phyloP scores from a whole-genome alignment of 2,113 vertebrate species.

The Archocentrus centrarchus region DNA sequence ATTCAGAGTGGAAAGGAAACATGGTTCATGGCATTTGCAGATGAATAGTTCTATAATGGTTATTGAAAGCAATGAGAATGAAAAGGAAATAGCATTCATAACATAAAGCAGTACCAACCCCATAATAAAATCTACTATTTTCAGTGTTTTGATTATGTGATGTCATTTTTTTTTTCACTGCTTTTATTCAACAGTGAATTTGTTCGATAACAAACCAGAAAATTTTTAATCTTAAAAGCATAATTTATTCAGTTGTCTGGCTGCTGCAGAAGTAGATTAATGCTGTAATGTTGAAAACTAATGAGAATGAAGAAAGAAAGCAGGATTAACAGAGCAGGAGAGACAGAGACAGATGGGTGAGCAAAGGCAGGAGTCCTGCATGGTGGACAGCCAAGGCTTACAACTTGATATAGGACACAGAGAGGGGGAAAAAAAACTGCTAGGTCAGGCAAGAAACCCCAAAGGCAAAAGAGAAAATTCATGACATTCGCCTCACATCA shows the following conservation, averaged over 20 bases:
- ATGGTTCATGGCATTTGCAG: neutral
- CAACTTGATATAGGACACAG: slow-evolving; percentile 67
- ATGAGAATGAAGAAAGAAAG: slow-evolving; percentile 52
- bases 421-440: slow-evolving; percentile 28
- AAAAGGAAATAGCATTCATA: neutral
- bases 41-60: neutral
- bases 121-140: neutral
- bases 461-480: slow-evolving; percentile 54
- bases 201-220: neutral
- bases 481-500: slow-evolving; percentile 64
- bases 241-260: neutral
- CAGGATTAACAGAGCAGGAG: slow-evolving; percentile 59
- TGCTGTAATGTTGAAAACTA: slow-evolving; percentile 43
- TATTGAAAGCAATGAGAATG: neutral
- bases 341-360: slow-evolving; percentile 69
- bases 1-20: neutral
- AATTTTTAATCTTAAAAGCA: neutral
- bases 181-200: neutral
- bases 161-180: neutral
- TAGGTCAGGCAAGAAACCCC: slow-evolving; percentile 61
- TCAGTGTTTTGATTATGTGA: neutral
- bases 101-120: neutral
- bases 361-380: slow-evolving; percentile 50
- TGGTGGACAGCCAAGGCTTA: slow-evolving; percentile 65
- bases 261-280: slow-evolving; percentile 45